A percentile compares a stretch with the other conserved stretches of the same genome.
Conservation (phyloP, 2,113 vertebrate genomes). For the Heptranchias perlo region DNA sequence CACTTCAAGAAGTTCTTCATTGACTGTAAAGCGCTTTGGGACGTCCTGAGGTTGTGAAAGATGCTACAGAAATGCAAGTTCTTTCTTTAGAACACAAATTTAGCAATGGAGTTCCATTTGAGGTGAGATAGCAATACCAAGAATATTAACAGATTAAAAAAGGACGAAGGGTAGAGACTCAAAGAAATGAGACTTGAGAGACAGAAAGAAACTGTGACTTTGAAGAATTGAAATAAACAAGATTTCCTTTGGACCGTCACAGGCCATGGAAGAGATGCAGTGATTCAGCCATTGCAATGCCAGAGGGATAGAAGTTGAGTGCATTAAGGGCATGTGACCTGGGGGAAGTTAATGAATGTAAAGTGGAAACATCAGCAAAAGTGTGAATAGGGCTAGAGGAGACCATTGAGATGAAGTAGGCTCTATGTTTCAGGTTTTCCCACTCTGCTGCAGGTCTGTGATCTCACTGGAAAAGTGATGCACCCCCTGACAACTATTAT, state of each 20-base stretch:
- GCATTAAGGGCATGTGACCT: not conserved
- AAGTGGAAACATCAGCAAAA: not conserved
- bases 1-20: not conserved
- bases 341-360: not conserved
- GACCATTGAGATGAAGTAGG: not conserved
- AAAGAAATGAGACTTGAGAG: not conserved
- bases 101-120: not conserved
- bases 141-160: not conserved
- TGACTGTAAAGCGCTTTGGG: not conserved
- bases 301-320: not conserved
- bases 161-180: too few species aligned
- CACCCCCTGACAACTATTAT: slow-evolving; percentile 33
- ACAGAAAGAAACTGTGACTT: not conserved
- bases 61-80: not conserved
- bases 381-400: not conserved
- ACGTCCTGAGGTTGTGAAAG: not conserved
- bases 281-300: not conserved
- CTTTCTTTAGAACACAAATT: not conserved
- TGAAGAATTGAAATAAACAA: not conserved
- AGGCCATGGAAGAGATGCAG: not conserved
- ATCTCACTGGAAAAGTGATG: slow-evolving; percentile 28
- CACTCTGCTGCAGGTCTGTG: not conserved
- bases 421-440: not conserved
- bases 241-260: not conserved
- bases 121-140: not conserved